Evolutionary conservation across 2,888 invertebrate genomes (phyloP).

Genomic region (Drosophila diplacantha): DNA sequence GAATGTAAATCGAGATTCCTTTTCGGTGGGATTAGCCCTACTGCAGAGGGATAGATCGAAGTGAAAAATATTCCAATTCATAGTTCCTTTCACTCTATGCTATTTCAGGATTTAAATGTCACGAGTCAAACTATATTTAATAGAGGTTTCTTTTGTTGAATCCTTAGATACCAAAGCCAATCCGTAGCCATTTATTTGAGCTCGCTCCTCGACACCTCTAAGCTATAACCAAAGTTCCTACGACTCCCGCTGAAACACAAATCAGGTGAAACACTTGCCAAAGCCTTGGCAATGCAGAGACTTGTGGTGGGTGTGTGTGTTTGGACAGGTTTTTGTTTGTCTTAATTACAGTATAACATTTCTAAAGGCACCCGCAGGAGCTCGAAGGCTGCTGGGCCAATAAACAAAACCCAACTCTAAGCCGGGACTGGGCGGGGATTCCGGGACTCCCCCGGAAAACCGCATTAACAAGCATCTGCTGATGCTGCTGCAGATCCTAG

Average conservation of each 20-base stretch:
- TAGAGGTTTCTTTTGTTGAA: not conserved
- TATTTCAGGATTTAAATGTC: not conserved
- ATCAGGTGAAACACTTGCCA: slow-evolving; percentile 21
- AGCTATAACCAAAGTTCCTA: not conserved
- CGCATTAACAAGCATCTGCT: slow-evolving; percentile 44
- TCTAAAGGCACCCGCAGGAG: slow-evolving; percentile 39
- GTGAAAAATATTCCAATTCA: too few species aligned
- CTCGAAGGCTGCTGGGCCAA: slow-evolving; percentile 29
- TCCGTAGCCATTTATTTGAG: not conserved
- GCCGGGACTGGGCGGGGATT: not conserved
- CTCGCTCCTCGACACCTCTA: slow-evolving; percentile 1
- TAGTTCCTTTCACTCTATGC: not conserved
- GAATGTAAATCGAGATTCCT: slow-evolving; percentile 5
- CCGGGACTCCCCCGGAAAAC: slow-evolving; percentile 34
- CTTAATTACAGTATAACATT: slow-evolving; percentile 59
- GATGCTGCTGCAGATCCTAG: slow-evolving; percentile 43
- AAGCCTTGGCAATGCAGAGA: slow-evolving; percentile 20
- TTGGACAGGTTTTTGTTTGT: slow-evolving; percentile 5
- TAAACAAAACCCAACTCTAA: slow-evolving; percentile 33
- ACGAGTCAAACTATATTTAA: not conserved
- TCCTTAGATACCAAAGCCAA: not conserved
- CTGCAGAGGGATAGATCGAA: not conserved
- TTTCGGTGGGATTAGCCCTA: not conserved
- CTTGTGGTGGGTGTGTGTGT: slow-evolving; percentile 10
- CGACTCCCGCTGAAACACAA: slow-evolving; percentile 17